Percentiles rank a stretch among this genome's conserved stretches.
These are phyloP conservation scores for Seladonia tumulorum DNA, from an alignment of 2,888 invertebrate species.

Conservation along the genomic window DNA sequence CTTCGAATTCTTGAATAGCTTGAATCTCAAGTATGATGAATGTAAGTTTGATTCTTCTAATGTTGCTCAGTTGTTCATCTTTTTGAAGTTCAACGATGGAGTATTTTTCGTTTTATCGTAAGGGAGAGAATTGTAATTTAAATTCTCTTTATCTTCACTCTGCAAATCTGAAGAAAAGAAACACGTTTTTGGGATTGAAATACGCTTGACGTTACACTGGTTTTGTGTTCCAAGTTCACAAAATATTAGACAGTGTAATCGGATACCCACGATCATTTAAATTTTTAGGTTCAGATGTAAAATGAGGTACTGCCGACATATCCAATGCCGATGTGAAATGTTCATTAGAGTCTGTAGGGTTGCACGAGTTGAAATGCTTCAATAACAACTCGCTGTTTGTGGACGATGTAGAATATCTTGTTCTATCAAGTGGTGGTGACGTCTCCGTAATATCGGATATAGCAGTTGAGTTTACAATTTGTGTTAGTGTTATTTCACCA, in stretches of 20 bases:
- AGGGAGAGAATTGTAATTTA: neutral
- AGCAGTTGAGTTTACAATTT: slow-evolving; percentile 44
- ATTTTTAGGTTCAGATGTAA: neutral
- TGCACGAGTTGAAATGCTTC: neutral
- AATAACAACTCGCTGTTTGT: neutral
- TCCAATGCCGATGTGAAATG: neutral
- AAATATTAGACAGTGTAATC: neutral
- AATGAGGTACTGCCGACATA: neutral
- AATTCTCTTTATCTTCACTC: neutral
- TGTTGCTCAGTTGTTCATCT: neutral
- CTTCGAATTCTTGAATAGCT: neutral
- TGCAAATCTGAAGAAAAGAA: neutral
- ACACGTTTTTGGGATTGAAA: neutral
- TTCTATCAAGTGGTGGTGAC: slow-evolving; percentile 5
- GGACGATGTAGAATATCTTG: neutral
- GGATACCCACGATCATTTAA: neutral
- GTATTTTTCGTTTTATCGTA: neutral
- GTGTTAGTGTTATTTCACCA: slow-evolving; percentile 16
- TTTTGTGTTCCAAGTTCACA: too few species aligned
- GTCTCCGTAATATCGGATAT: slow-evolving; percentile 22
- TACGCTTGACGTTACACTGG: neutral
- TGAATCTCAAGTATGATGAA: neutral
- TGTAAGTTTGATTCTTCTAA: neutral
- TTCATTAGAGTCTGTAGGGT: slow-evolving; percentile 13
- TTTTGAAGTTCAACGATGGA: neutral